Base-by-base conservation (phyloP, 2,888 invertebrate species). In the Protodeltote pygarga region DNA sequence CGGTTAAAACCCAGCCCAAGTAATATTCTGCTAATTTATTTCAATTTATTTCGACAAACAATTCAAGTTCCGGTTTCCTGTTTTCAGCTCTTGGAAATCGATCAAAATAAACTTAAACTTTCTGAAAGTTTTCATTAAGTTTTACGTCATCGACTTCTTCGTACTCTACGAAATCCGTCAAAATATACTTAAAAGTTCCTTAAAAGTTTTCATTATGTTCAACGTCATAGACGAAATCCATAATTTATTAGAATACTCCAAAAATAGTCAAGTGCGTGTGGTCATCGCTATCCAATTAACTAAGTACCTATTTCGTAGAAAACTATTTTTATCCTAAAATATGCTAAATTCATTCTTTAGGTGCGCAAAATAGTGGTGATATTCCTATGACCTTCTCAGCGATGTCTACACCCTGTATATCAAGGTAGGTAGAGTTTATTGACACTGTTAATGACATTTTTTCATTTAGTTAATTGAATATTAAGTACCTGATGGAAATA, bases 181-280 rank as follows among this genome's bases (percentile, higher is more conserved):
- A n/a, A n/a, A n/a, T n/a, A n/a, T n/a, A n/a, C n/a, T n/a, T n/a
- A n/a, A n/a, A n/a, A n/a, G n/a, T n/a, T n/a, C n/a, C n/a, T n/a
- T n/a, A n/a, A n/a, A n/a, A n/a, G n/a, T n/a, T n/a, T n/a, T n/a
- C n/a, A n/a, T n/a, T n/a, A n/a, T n/a, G n/a, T n/a, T 4, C 5
- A 3, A 49, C 35, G 15, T 32, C 19, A 31, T 14, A 10, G 48
- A 10, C 27, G 25, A 37, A 37, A 51, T 68, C 41, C 44, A 69
- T 69, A 41, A 57, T 65, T 65, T 50, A 69, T 59, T 40, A 37
- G 33, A 28, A 17, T 13, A 28, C 21, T 35, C 52, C 45, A 51
- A 60, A 65, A 69, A 69, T 67, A 67, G 48, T 15, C 21, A 24
- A 20, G 9, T 21, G 27, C 27, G 13, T 31, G 27, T 19, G 29